Evolutionary conservation across 2,888 invertebrate species (phyloP), one percentile per base, ranked within the genome.

Genomic region (Synergus gifuensis): DNA sequence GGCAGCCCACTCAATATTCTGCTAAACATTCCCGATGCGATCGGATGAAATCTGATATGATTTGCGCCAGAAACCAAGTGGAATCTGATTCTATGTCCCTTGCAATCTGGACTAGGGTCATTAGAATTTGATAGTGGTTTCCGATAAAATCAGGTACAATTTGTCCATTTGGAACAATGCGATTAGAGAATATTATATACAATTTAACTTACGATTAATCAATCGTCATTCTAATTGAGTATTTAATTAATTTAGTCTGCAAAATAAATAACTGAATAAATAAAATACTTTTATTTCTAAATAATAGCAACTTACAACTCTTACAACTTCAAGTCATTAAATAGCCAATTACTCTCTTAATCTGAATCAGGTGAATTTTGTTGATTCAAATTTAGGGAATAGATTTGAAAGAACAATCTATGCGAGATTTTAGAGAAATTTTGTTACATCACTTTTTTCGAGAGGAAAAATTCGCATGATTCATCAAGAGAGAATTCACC

Each of bases 31-130:
- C 49, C 54, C 54, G 73, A 54, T 73, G 28, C 54, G 73, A 73
- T 73, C 73, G 54, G n/a, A 54, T 9, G 54, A 73, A 54, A 73
- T 73, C 73, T 73, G 73, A 73, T 73, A 73, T 54, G 73, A 73
- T 73, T 54, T 73, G 49, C 16, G 49, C 54, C 49, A 49, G 54
- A 54, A 49, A 54, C 36, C 73, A n/a, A 73, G 54, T 36, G 73
- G n/a, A 73, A 73, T 73, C 73, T 73, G 73, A 73, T 73, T 36
- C 54, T 49, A 12, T 49, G 73, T 73, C 54, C 36, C 36, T 73
- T 73, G 49, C 54, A 73, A 73, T 36, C 36, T 54, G 73, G 49
- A 16, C 73, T 28, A 28, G 4, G 54, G 73, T 73, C 73, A 73
- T 73, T 73, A 73, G 49, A 73, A 54, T 73, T 73, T 18, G 54